A percentile compares a stretch with the other conserved stretches of the same genome.
Conservation (phyloP, 92 coral and sea anemone species). For the Heliopora coerulea region DNA sequence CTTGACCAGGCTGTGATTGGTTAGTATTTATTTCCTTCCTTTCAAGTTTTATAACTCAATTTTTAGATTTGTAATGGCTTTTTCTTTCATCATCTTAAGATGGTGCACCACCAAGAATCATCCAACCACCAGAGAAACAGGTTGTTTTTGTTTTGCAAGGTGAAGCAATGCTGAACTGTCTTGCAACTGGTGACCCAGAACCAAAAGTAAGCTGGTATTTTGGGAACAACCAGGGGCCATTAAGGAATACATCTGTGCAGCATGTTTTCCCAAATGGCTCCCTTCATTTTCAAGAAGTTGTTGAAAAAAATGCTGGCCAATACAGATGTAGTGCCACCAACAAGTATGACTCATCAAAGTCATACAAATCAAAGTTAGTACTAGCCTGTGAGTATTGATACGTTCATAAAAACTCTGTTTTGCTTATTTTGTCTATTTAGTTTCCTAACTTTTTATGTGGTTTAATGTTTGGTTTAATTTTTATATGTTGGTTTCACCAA, state of each 20-base stretch:
- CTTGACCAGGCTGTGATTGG: constrained; percentile 18
- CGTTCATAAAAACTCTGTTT: too few species aligned
- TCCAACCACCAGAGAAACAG: constrained; percentile 33
- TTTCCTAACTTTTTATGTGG: too few species aligned
- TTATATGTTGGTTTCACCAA: too few species aligned
- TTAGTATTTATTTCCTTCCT: constrained; percentile 2
- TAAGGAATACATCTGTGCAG: constrained; percentile 44
- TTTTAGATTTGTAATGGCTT: background rate
- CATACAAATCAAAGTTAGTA: constrained; percentile 32
- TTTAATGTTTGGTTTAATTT: background rate
- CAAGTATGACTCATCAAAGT: constrained; percentile 26
- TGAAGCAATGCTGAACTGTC: constrained; percentile 45
- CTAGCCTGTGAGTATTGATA: constrained; percentile 69
- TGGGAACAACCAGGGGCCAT: constrained; percentile 5
- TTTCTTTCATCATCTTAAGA: constrained; percentile 38
- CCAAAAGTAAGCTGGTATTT: constrained; percentile 68
- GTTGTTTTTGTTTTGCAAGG: constrained; percentile 31
- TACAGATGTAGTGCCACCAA: constrained; percentile 75
- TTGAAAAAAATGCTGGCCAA: constrained; percentile 37
- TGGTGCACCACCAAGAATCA: constrained; percentile 56
- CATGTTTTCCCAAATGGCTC: constrained; percentile 59
- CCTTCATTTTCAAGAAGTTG: constrained; percentile 47
- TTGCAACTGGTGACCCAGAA: constrained; percentile 71
- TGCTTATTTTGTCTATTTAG: too few species aligned
- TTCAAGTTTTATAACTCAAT: background rate